Conservation (phyloP, 1,140 invertebrate species). For the Metaphire vulgaris region DNA sequence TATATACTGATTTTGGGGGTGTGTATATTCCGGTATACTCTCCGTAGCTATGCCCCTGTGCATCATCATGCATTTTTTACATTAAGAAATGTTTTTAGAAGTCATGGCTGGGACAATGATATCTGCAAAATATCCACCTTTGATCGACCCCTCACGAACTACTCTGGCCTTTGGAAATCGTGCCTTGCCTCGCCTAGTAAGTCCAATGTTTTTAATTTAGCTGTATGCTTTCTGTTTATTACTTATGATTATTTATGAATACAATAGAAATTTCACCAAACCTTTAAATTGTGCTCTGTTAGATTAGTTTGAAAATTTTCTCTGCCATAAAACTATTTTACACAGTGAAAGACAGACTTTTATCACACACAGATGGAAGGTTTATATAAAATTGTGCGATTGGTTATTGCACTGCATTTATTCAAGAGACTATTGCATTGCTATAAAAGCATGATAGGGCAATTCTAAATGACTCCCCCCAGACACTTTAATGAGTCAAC, state of each 20-base stretch:
- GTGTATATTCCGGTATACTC: too few species aligned
- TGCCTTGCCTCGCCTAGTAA: conserved; percentile 25
- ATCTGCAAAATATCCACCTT: conserved; percentile 27
- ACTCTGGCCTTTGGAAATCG: conserved; percentile 25
- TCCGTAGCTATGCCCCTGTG: too few species aligned
- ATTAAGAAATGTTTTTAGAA: not conserved
- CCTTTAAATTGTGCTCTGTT: not conserved
- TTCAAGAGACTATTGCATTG: too few species aligned
- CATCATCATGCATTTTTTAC: not conserved
- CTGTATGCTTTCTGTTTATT: too few species aligned
- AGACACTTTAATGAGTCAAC: not conserved
- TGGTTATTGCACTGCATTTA: too few species aligned
- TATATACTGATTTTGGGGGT: too few species aligned
- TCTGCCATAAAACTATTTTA: not conserved
- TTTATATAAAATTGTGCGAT: too few species aligned
- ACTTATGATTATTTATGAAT: not conserved
- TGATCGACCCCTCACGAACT: conserved; percentile 24
- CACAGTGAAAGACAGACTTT: not conserved
- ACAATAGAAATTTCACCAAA: not conserved
- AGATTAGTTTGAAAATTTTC: not conserved
- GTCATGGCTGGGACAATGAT: conserved; percentile 23
- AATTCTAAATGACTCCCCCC: not conserved
- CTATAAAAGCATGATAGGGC: too few species aligned
- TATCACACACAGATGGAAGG: not conserved
- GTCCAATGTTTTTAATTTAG: not conserved